Conservation (phyloP, 2,113 vertebrate genomes). For the Crotalus tigris region DNA sequence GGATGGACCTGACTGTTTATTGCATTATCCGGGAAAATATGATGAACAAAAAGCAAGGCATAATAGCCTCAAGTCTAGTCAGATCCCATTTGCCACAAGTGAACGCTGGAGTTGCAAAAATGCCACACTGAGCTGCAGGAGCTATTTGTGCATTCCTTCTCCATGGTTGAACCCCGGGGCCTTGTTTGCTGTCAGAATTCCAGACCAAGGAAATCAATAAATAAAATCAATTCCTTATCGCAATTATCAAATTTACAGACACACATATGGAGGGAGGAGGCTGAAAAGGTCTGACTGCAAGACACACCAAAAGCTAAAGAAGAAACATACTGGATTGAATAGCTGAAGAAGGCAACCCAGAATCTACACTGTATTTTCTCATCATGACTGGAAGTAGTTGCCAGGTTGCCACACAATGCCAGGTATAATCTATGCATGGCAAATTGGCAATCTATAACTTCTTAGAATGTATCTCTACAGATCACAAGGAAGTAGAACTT, state of each 20-base stretch:
- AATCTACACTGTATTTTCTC: not conserved
- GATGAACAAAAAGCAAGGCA: not conserved
- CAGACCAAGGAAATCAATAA: not conserved
- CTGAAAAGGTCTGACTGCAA: not conserved
- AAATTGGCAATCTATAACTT: not conserved
- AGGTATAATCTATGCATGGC: not conserved
- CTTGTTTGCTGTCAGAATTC: not conserved
- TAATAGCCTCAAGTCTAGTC: not conserved
- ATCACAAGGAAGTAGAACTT: not conserved
- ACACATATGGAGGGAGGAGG: not conserved
- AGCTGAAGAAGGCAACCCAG: not conserved
- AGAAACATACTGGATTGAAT: not conserved
- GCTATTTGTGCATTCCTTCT: not conserved
- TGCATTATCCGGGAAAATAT: not conserved
- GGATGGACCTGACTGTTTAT: not conserved
- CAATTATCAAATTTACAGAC: not conserved
- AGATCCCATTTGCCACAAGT: not conserved
- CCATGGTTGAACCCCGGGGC: not conserved
- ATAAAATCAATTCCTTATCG: not conserved
- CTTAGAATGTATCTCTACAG: not conserved
- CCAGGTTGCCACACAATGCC: not conserved
- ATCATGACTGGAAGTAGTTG: not conserved
- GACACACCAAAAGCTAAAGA: not conserved
- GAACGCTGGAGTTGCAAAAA: rapidly evolving
- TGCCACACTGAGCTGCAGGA: rapidly evolving